Evolutionary conservation across 2,113 vertebrate species (phyloP), one percentile per base, ranked within the genome.

Genomic region (Lepidothrix coronata): DNA sequence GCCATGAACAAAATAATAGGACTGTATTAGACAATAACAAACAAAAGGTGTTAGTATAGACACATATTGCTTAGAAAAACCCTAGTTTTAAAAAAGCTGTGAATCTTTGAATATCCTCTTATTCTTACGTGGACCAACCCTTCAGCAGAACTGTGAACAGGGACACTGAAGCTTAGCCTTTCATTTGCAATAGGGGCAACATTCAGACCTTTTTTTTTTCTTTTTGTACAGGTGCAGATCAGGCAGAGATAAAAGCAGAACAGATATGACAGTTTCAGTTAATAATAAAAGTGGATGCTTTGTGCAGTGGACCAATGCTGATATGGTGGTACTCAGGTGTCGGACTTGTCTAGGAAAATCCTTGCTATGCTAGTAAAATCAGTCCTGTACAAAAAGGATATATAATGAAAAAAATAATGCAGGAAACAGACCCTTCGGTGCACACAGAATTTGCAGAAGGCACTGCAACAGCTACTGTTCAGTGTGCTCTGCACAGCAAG

Each of bases 331-430:
- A 96, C 96, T 97, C 89, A 95, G 83, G 84, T 96, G 95, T 97
- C 97, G 94, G 81, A 49, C 88, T 96, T 96, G 67, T 76, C 90
- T 91, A 71, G 84, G 88, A 89, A 95, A 93, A 84, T 87, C 78
- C 93, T 86, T 75, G 88, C 83, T 94, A 55, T 48, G 76, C 91
- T 88, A 63, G 82, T 81, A 61, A 94, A 95, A 88, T 85, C 74
- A 89, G 54, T 66, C 73, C 91, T 68, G 62, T 89, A 74, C 43
- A 90, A 86, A 95, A 95, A 72, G 55, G n/a, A 55, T 84, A 78
- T 94, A 74, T 97, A 94, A 93, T 95, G 84, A 97, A 95, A 95
- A 90, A 90, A 97, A 95, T 95, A 96, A 93, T 17, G 27, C 91
- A 67, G 76, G 72, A 97, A 96, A 90, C 61, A 79, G 59, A 73